These are phyloP conservation scores for Agapornis roseicollis DNA, from an alignment of 2,113 vertebrate species.

Conservation along the genomic window DNA sequence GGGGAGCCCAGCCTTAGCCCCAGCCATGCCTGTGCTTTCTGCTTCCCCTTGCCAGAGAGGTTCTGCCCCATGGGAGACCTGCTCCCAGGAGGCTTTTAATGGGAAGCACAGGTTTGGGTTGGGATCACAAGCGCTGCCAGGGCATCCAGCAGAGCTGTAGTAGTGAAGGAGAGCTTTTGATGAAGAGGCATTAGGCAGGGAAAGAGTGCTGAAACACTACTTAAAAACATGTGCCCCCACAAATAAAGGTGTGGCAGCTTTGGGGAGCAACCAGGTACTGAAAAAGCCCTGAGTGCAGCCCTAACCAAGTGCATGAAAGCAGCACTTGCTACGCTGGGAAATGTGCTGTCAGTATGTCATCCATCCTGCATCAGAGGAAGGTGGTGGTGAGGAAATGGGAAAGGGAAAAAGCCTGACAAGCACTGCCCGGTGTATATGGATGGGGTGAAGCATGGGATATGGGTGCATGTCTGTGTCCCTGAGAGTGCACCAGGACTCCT, in stretches of 20 bases:
- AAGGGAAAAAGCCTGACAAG: not conserved
- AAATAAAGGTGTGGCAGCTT: not conserved
- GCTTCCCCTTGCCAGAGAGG: accelerated
- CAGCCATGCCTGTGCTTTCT: accelerated
- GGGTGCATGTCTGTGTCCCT: accelerated
- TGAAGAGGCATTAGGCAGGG: not conserved
- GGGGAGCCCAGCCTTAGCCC: not conserved
- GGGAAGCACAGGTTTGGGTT: not conserved
- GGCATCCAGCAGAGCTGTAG: not conserved
- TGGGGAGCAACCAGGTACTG: not conserved
- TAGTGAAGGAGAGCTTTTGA: not conserved
- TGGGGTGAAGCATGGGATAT: too few species aligned
- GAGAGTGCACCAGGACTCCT: not conserved
- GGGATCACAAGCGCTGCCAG: accelerated
- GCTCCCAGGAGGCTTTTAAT: not conserved
- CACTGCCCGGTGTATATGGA: accelerated
- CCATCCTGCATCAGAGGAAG: not conserved
- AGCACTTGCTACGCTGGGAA: not conserved
- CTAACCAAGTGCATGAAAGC: not conserved
- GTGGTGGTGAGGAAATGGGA: not conserved
- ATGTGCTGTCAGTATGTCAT: not conserved
- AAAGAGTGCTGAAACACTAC: not conserved
- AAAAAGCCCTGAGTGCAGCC: not conserved
- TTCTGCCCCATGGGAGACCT: accelerated
- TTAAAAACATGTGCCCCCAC: not conserved